Conservation (phyloP, 2,888 invertebrate species). For the Brachypalpus laphriformis region DNA sequence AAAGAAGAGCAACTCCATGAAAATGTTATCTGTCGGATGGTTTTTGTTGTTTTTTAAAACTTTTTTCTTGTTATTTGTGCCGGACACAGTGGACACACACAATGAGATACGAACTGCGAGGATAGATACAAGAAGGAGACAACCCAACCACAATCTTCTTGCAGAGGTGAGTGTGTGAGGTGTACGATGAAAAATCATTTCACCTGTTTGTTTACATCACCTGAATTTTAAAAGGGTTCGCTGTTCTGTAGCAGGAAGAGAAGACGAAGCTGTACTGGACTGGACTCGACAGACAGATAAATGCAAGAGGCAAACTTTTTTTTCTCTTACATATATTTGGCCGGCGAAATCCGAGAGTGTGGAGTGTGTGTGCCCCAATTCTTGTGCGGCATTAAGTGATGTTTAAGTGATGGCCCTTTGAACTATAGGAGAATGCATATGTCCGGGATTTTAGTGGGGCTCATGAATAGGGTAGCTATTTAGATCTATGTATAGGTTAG, state of each 20-base stretch:
- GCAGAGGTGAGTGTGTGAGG: constrained; percentile 32
- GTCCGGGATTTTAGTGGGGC: background rate
- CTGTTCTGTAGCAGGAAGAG: constrained; percentile 25
- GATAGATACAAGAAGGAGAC: background rate
- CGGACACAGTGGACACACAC: constrained; percentile 27
- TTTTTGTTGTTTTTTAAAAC: constrained; percentile 2
- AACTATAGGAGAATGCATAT: background rate
- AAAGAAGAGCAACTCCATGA: constrained; percentile 20
- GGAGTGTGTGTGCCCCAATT: constrained; percentile 52
- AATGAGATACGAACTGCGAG: constrained; percentile 30
- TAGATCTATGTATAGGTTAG: too few species aligned
- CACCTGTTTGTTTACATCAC: constrained; percentile 74
- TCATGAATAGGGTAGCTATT: too few species aligned
- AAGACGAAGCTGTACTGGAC: background rate
- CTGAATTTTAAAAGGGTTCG: constrained; percentile 35
- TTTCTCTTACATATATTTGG: background rate
- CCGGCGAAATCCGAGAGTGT: constrained; percentile 15
- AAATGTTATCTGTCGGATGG: constrained; percentile 30
- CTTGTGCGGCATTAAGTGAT: constrained; percentile 43
- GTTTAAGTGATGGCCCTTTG: constrained; percentile 29
- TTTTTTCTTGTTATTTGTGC: background rate
- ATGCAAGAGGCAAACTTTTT: constrained; percentile 31
- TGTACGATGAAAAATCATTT: constrained; percentile 64
- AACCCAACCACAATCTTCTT: constrained; percentile 10
- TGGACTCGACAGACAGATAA: constrained; percentile 3